Base-by-base conservation (phyloP, 2,797 vertebrate species). In the Urocyon cinereoargenteus region DNA sequence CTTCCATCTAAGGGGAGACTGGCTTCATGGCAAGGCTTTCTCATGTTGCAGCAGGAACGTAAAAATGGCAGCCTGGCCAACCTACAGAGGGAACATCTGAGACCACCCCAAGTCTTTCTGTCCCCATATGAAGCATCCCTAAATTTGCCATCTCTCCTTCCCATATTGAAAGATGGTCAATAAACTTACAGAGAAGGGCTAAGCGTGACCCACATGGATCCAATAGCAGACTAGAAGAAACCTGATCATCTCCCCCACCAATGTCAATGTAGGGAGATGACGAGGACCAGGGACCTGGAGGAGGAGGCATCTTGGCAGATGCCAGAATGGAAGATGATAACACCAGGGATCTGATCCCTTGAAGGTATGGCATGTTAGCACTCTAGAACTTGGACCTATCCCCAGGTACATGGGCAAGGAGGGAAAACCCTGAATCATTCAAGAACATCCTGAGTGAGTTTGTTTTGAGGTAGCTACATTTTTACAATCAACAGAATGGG, bases 241-340 rank as follows among this genome's bases (percentile, higher is more conserved):
- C 0, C 0, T 0, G 24, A 4, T 62, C 45, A 18, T 28, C 26
- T n/a, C 72, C 26, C n/a, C 72, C 40, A 79, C 26, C 12, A 40
- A 4, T 26, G 86, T 59, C 15, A 28, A 5, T 0, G 18, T 7
- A 36, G 72, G 72, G 72, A 40, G 13, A 31, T 10, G 51, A 83
- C 66, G 49, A 45, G n/a, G 5, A 31, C n/a, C 13, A 13, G 77
- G 22, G 57, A 64, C 45, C 34, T 45, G 16, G 34, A 28, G 9
- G 34, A 28, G 31, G 79, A 81, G 26, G 79, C 36, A 34, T 90
- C 62, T 64, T n/a, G 72, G 70, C n/a, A 73, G 36, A 68, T 5
- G 2, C 26, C 51, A 81, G 26, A 22, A 28, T 22, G 26, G 36
- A 55, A 53, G 68, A 24, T 59, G 36, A 40, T 15, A 57, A 72